Conservation (phyloP, 2,888 invertebrate genomes). For the Caenorhabditis afra region DNA sequence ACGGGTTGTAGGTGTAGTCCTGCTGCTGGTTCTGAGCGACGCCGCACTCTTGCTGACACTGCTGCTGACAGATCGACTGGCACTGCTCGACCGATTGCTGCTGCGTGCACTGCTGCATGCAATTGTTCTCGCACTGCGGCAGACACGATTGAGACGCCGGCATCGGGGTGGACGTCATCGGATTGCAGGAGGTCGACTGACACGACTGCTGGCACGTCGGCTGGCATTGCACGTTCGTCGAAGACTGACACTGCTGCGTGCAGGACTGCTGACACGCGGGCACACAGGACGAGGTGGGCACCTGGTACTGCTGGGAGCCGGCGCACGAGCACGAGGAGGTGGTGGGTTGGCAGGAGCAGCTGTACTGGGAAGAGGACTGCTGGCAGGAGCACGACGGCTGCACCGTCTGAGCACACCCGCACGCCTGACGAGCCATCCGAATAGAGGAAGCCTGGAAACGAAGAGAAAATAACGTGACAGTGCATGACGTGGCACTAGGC, state of each 20-base stretch:
- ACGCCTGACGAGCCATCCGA: conserved; percentile 24
- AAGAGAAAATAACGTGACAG: no score
- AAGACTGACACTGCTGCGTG: conserved; percentile 21
- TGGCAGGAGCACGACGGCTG: conserved; percentile 37
- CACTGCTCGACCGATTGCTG: conserved; percentile 17
- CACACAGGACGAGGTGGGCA: conserved; percentile 32
- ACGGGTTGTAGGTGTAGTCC: conserved; percentile 20
- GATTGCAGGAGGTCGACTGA: conserved; percentile 31
- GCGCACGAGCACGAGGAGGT: conserved; percentile 25
- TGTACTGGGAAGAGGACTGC: conserved; percentile 38
- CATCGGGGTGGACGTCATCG: conserved; percentile 32
- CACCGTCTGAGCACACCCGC: conserved; percentile 33
- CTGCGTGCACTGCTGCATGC: conserved; percentile 43
- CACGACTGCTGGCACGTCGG: conserved; percentile 45
- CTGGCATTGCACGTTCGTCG: conserved; percentile 17
- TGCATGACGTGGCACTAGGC: no score
- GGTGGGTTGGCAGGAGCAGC: conserved; percentile 28
- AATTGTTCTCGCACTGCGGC: conserved; percentile 31
- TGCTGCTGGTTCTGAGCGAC: conserved; percentile 1
- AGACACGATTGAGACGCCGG: conserved; percentile 20
- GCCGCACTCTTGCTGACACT: conserved; percentile 36
- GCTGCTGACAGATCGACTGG: conserved; percentile 20
- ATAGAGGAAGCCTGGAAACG: conserved; percentile 30
- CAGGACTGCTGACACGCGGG: conserved; percentile 46
- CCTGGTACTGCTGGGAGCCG: conserved; percentile 20